Base-by-base conservation (phyloP, 2,113 vertebrate genomes). In the Ceyx melanurus region DNA sequence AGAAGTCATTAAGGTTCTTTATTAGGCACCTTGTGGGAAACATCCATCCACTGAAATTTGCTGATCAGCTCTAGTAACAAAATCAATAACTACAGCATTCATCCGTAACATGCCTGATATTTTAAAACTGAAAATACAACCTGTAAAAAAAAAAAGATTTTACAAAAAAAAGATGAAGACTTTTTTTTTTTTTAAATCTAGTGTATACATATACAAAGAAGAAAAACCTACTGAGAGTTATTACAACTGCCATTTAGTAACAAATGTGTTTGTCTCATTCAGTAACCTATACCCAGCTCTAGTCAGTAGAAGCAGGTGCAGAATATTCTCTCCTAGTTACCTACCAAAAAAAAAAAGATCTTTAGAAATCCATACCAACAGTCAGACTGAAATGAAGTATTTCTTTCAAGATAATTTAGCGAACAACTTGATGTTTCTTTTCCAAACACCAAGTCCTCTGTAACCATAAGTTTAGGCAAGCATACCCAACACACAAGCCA, bases 401-500 rank as follows among this genome's bases (percentile, higher is more conserved):
- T 54, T 76, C 1, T 56, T 60, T 18, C 26, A 50, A 37, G 26
- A 21, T 14, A 28, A 28, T 65, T 93, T 80, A 25, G 6, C 40
- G 70, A 76, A 19, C 6, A 72, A 28, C 21, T 46, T 72, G 9
- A 65, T 37, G 3, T 35, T 5, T 37, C 14, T 12, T 51, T 54
- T 4, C 3, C 6, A 89, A 43, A 51, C 7, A 48, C 17, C 3
- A 54, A 29, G 11, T 25, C 7, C 4, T 58, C 23, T 60, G 8
- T 46, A 73, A 7, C 1, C 1, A 2, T 29, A 29, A 57, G 1
- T 58, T 92, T 40, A 73, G 8, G 13, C 3, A 53, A 61, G 5
- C 0, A 6, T 53, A 21, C 33, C 9, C 35, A 35, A 43, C 29
- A 7, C 65, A 1, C 0, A 1, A 1, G 51, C 2, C 11, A 62